A percentile compares a stretch with the other conserved stretches of the same genome.
Evolutionary conservation across 1,140 invertebrate species (phyloP).

Genomic region (Drosophila neocordata): DNA sequence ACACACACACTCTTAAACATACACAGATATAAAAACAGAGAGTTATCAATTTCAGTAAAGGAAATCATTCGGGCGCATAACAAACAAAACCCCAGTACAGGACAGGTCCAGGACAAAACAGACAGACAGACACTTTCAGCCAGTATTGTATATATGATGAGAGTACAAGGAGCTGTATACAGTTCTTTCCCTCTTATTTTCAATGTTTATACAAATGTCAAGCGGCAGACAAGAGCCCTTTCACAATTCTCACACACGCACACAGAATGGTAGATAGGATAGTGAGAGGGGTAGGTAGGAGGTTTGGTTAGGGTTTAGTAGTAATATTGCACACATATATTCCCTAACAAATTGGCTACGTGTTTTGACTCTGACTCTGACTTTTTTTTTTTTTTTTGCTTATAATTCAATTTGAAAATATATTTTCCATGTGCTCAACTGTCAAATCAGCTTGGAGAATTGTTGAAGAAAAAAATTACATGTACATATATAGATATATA

Average conservation of each 20-base stretch:
- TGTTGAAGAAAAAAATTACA: neutral
- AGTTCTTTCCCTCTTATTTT: conserved; percentile 8
- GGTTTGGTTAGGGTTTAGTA: neutral
- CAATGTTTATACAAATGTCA: conserved; percentile 68
- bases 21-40: neutral
- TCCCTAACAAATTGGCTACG: conserved; percentile 68
- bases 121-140: too few relatives aligned
- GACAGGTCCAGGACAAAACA: conserved; percentile 21
- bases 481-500: too few relatives aligned
- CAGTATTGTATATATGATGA: conserved; percentile 15
- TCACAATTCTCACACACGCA: conserved; percentile 21
- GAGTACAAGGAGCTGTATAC: neutral
- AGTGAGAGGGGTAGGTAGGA: neutral
- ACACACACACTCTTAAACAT: conserved; percentile 9
- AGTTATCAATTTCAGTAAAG: conserved; percentile 73
- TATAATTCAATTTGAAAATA: conserved; percentile 67
- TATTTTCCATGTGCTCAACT: neutral
- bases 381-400: conserved; percentile 52
- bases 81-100: conserved; percentile 51
- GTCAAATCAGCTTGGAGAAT: conserved; percentile 2
- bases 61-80: conserved; percentile 72
- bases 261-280: too few relatives aligned
- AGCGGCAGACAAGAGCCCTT: conserved; percentile 35
- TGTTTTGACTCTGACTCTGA: conserved; percentile 59
- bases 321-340: conserved; percentile 22